Conservation (phyloP, 2,113 vertebrate species). For the Tympanuchus pallidicinctus region DNA sequence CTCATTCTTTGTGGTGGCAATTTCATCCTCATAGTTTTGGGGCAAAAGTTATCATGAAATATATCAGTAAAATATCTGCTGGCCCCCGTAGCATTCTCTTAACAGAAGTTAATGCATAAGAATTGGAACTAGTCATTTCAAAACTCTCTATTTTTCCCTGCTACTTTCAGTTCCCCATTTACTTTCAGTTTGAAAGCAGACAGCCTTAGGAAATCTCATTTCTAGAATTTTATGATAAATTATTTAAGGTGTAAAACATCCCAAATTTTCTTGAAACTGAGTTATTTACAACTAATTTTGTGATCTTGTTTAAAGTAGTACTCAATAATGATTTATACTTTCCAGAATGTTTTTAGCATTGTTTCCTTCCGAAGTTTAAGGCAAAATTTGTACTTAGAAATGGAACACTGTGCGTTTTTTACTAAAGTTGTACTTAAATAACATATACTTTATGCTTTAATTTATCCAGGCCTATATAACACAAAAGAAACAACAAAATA, state of each 20-base stretch:
- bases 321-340: background rate
- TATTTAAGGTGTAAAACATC: background rate
- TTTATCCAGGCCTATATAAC: background rate
- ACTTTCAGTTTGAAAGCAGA: background rate
- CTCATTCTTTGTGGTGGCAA: background rate
- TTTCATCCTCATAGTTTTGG: background rate
- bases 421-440: background rate
- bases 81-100: background rate
- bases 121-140: background rate
- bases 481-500: background rate
- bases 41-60: background rate
- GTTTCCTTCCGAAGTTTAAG: background rate
- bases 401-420: background rate
- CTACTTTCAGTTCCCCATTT: background rate
- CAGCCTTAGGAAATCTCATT: background rate
- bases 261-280: background rate
- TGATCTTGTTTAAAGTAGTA: background rate
- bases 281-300: background rate
- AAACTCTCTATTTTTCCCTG: background rate
- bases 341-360: background rate
- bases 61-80: background rate
- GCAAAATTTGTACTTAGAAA: background rate
- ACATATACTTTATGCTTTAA: background rate
- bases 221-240: background rate
- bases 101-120: background rate